phyloP scores from a whole-genome alignment of 2,888 invertebrate genomes.

The Drosophila stalkeri region DNA sequence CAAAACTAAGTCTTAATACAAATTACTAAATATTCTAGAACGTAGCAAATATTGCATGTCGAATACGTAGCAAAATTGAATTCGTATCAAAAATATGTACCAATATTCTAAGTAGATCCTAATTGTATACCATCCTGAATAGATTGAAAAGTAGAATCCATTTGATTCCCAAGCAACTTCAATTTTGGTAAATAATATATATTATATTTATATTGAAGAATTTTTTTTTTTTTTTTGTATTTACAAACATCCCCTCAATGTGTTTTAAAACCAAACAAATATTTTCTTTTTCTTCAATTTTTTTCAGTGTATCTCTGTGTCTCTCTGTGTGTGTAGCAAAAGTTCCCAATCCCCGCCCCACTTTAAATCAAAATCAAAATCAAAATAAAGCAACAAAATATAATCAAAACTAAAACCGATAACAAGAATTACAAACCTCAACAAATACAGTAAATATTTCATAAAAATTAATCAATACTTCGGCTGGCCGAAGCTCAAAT shows the following conservation, averaged over 20 bases:
- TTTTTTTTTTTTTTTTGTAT: slow-evolving; percentile 2
- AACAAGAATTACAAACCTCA: slow-evolving; percentile 1
- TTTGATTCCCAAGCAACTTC: not conserved
- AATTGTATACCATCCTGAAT: slow-evolving; percentile 10
- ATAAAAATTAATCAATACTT: slow-evolving; percentile 6
- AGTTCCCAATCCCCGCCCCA: slow-evolving; percentile 59
- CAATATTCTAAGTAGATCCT: not conserved
- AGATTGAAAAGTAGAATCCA: not conserved
- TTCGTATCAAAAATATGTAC: not conserved
- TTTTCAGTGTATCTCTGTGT: slow-evolving; percentile 80
- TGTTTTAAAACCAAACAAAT: slow-evolving; percentile 61
- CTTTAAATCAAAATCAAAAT: slow-evolving; percentile 17
- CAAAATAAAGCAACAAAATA: slow-evolving; percentile 10
- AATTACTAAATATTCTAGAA: not conserved
- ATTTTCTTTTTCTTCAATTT: slow-evolving; percentile 75
- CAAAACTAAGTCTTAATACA: not conserved
- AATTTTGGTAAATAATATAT: not conserved
- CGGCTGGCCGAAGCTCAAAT: slow-evolving; percentile 42
- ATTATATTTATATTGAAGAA: not conserved
- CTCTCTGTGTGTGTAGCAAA: slow-evolving; percentile 71
- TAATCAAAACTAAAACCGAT: slow-evolving; percentile 9
- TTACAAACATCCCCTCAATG: slow-evolving; percentile 55
- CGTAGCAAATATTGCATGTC: slow-evolving; percentile 33
- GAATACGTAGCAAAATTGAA: slow-evolving; percentile 30
- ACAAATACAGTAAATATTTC: slow-evolving; percentile 17